phyloP scores from a whole-genome alignment of 2,797 vertebrate genomes.

The Myiotriccus ornatus region DNA sequence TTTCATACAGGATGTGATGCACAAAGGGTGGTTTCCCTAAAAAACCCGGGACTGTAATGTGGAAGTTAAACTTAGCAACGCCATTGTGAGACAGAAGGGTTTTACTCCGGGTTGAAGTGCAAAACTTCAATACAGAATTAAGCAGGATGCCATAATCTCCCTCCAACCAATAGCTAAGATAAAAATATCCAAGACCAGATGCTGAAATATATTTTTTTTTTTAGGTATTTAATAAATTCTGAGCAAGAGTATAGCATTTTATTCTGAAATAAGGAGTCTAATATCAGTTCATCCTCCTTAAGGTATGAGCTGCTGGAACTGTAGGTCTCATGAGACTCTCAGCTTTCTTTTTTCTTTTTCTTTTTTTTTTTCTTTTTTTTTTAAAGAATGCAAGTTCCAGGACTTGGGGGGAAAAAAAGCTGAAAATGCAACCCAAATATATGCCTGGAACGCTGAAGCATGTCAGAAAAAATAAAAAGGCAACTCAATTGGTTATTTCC shows the following conservation, averaged over 20 bases:
- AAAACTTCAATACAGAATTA: neutral
- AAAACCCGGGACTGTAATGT: neutral
- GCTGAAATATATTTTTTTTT: neutral
- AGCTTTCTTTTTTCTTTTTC: neutral
- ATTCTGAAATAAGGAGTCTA: neutral
- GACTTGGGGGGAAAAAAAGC: neutral
- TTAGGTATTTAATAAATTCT: neutral
- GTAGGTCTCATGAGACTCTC: neutral
- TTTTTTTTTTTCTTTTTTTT: neutral
- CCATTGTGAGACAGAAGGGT: neutral
- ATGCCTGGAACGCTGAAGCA: neutral
- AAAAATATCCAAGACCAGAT: neutral
- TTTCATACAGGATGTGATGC: neutral
- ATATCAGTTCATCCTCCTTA: neutral
- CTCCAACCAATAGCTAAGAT: neutral
- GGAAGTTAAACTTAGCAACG: neutral
- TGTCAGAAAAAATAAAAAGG: constrained; percentile 11
- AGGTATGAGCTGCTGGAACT: neutral
- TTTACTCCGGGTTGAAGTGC: neutral
- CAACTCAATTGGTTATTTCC: neutral
- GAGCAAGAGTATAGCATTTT: neutral
- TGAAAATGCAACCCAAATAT: neutral
- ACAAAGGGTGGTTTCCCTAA: neutral
- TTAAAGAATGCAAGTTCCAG: neutral
- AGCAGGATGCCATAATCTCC: neutral